These are phyloP conservation scores for Hormiphora californensis DNA, from an alignment of 37 sponge, comb jelly and placozoan species.

Conservation along the genomic window DNA sequence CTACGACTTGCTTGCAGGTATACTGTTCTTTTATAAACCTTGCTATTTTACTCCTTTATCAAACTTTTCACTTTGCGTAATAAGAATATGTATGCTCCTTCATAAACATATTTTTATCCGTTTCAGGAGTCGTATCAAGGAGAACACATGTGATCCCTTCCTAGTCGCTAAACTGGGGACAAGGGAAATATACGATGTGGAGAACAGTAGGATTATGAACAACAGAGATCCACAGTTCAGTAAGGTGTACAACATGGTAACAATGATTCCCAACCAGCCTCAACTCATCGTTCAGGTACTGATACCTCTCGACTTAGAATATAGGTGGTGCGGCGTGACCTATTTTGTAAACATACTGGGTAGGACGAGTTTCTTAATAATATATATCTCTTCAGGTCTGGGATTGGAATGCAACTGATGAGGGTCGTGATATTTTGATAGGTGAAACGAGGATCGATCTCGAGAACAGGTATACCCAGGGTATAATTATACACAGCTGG, in stretches of 20 bases:
- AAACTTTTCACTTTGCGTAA: no score
- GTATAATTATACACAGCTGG: no score
- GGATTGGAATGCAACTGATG: constrained; percentile 5
- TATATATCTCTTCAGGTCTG: no score
- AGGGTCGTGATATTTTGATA: constrained; percentile 9
- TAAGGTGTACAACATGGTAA: neutral
- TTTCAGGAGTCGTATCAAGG: constrained; percentile 3
- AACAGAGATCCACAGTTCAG: neutral
- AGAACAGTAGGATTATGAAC: neutral
- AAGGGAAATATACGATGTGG: neutral
- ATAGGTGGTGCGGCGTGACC: no score
- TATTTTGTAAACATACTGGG: no score
- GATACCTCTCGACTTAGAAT: no score
- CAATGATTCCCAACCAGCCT: constrained; percentile 2
- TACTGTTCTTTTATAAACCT: no score
- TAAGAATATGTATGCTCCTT: no score
- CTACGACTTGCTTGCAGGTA: neutral
- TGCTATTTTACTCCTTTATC: no score
- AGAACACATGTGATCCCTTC: constrained; percentile 20
- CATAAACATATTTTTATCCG: no score
- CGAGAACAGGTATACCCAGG: neutral
- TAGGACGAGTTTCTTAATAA: no score
- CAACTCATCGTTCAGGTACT: neutral
- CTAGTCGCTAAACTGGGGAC: neutral
- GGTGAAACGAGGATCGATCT: neutral